Conservation (phyloP, 2,888 invertebrate genomes). For the Acleris sparsana region DNA sequence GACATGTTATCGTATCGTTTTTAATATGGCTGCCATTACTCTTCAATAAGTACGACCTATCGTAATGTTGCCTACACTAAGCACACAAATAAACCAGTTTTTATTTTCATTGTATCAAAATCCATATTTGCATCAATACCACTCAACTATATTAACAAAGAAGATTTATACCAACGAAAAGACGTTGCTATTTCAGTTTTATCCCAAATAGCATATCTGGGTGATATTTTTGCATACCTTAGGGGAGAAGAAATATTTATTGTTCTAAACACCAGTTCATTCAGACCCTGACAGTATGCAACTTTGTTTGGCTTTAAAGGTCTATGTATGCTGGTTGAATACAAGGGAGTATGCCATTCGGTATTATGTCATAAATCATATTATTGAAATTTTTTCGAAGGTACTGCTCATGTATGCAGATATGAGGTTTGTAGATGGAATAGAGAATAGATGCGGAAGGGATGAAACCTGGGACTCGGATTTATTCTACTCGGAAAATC, state of each 20-base stretch:
- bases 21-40: too few relatives aligned
- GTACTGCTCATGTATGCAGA: constrained; percentile 50
- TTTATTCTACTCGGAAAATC: neutral
- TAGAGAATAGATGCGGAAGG: constrained; percentile 12
- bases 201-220: constrained; percentile 65
- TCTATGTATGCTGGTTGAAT: constrained; percentile 42
- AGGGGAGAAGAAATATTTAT: constrained; percentile 70
- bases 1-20: too few relatives aligned
- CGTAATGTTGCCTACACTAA: too few relatives aligned
- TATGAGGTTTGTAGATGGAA: constrained; percentile 50
- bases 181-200: constrained; percentile 61
- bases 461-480: neutral
- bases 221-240: constrained; percentile 79
- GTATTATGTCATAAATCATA: constrained; percentile 77
- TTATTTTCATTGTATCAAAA: constrained; percentile 38
- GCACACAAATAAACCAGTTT: too few relatives aligned
- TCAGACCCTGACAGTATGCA: constrained; percentile 40
- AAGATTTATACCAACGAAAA: constrained; percentile 77
- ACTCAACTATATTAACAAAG: constrained; percentile 73
- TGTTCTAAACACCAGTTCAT: constrained; percentile 52
- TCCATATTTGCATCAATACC: constrained; percentile 51
- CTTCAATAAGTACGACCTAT: too few relatives aligned
- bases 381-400: constrained; percentile 72
- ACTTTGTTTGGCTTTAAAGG: constrained; percentile 18
- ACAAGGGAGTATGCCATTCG: constrained; percentile 53